Evolutionary conservation across 2,888 invertebrate genomes (phyloP).

Genomic region (Agrotis ipsilon): DNA sequence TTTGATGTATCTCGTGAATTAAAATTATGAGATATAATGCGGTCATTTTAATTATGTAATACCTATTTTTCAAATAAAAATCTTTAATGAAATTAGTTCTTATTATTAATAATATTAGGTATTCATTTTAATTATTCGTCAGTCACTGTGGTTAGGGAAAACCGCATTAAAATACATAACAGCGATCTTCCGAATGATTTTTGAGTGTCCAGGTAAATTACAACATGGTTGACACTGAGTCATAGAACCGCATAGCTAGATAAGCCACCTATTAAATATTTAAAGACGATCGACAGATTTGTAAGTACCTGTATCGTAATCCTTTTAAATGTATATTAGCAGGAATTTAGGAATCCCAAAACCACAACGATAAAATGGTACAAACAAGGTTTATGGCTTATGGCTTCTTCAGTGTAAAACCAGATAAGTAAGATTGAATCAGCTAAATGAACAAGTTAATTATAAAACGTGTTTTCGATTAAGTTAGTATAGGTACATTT

Average conservation of each 20-base stretch:
- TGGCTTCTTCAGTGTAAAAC: constrained; percentile 13
- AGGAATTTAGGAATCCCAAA: constrained; percentile 28
- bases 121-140: neutral
- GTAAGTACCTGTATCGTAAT: constrained; percentile 15
- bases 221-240: constrained; percentile 33
- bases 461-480: constrained; percentile 1
- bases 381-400: constrained; percentile 23
- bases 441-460: constrained; percentile 11
- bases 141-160: neutral
- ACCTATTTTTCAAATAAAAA: neutral
- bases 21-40: too few relatives aligned
- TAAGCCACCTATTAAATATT: neutral
- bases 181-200: neutral
- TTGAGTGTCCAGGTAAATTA: neutral
- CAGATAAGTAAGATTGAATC: constrained; percentile 17
- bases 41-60: constrained; percentile 5
- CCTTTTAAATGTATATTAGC: constrained; percentile 11
- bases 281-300: neutral
- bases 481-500: too few relatives aligned
- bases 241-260: constrained; percentile 3
- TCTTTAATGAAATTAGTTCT: neutral
- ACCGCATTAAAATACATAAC: neutral
- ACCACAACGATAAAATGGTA: constrained; percentile 21
- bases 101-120: neutral
- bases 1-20: too few relatives aligned